These are phyloP conservation scores for Formica exsecta DNA, from an alignment of 1,140 invertebrate species.

Conservation along the genomic window DNA sequence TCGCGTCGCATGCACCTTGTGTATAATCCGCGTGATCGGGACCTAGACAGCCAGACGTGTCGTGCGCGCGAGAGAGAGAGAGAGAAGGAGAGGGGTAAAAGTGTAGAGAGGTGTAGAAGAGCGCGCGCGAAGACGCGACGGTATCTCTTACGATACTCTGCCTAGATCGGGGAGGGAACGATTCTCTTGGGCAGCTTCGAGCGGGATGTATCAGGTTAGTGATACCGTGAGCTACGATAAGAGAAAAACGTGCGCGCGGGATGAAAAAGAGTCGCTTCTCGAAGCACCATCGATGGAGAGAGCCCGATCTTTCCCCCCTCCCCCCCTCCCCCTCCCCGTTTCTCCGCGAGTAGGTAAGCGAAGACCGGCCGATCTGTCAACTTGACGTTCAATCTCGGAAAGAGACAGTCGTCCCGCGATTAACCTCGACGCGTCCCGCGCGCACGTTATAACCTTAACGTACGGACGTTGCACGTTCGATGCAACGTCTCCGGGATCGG, in stretches of 20 bases:
- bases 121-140: too few species aligned
- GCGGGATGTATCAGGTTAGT: not conserved
- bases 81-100: too few species aligned
- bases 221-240: not conserved
- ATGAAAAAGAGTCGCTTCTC: not conserved
- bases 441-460: constrained; percentile 14
- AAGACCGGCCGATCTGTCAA: constrained; percentile 11
- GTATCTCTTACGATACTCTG: too few species aligned
- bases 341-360: not conserved
- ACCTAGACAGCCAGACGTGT: too few species aligned
- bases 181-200: too few species aligned
- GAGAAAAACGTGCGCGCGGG: not conserved
- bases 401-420: not conserved
- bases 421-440: not conserved
- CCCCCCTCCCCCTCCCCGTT: not conserved
- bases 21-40: too few species aligned
- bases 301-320: too few species aligned
- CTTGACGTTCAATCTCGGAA: not conserved
- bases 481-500: not conserved
- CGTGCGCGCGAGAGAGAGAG: too few species aligned
- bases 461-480: not conserved
- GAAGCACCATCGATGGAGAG: not conserved
- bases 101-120: too few species aligned
- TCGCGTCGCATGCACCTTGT: not conserved
- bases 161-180: too few species aligned